A percentile compares a stretch with the other conserved stretches of the same genome.
Conservation (phyloP, 2,797 vertebrate species). For the Halcyon smyrnensis region DNA sequence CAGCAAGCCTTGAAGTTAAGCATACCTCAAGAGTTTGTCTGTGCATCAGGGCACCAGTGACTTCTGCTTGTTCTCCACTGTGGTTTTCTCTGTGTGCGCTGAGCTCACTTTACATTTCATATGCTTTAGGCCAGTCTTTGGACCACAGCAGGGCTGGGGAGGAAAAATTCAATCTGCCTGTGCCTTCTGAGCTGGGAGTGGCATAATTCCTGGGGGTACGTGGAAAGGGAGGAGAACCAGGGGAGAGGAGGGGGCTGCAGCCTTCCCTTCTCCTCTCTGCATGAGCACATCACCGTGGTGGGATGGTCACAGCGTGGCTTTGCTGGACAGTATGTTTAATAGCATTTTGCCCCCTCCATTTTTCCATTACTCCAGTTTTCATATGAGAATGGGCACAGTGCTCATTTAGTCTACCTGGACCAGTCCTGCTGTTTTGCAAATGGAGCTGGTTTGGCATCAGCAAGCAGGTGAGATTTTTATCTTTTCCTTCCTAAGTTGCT, state of each 20-base stretch:
- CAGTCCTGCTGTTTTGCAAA: neutral
- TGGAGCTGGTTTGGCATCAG: constrained; percentile 1
- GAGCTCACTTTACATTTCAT: neutral
- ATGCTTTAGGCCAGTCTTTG: neutral
- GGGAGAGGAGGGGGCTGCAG: neutral
- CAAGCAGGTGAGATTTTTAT: constrained; percentile 4
- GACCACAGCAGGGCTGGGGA: neutral
- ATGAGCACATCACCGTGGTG: neutral
- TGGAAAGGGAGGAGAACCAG: neutral
- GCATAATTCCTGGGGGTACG: rapidly evolving
- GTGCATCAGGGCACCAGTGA: neutral
- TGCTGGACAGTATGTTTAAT: neutral
- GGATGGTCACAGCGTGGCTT: neutral
- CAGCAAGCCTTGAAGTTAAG: neutral
- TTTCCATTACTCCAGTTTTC: neutral
- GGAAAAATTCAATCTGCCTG: neutral
- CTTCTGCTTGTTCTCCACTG: neutral
- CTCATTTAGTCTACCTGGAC: neutral
- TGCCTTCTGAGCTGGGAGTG: neutral
- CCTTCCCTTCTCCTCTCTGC: neutral
- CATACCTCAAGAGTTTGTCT: too few relatives aligned
- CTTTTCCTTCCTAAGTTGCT: neutral
- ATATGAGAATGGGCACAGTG: neutral
- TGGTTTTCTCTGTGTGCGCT: neutral
- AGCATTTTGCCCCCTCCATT: neutral